Evolutionary conservation across 2,797 vertebrate genomes (phyloP), one percentile per base, ranked within the genome.

Genomic region (Pachyuromys duprasi): DNA sequence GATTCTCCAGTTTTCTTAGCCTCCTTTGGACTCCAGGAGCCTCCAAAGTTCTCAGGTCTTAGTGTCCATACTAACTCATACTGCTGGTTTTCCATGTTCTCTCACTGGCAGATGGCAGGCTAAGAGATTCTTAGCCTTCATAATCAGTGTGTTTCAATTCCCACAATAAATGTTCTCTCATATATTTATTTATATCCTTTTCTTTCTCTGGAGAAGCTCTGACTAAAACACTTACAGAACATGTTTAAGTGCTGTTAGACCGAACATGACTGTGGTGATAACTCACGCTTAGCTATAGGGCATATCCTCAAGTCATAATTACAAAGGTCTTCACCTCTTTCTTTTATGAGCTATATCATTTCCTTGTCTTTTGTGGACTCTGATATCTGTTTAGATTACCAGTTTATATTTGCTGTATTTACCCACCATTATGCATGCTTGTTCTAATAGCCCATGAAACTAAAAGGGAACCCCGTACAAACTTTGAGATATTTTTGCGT

Each of bases 321-420:
- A 81, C 57, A 28, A 72, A 57, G 60, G 17, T 67, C 53, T 28
- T 91, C 24, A 31, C 72, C 31, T 60, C 49, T 75, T 81, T 45
- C 8, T 75, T 2, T 67, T 42, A 33, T 24, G 36, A 81, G 3
- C 24, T 60, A 31, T 31, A 81, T n/a, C 3, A 67, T 14, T 26
- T 36, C 26, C 67, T 87, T 87, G 67, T 87, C 75, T 53, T 75
- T 87, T 81, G 57, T 57, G 76, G 63, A 87, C 57, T 91, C 57
- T 80, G 57, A 22, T 74, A 74, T 74, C 63, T 65, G 28, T 67
- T 75, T 24, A 87, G 65, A 28, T 87, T 45, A 82, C 24, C n/a
- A 31, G 13, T 81, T 18, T 63, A 33, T 72, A 42, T n/a, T 79
- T 33, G 22, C 53, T 74, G 6, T 67, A 26, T 91, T 95, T 45